These are phyloP conservation scores for Phylloscopus collybita DNA, from an alignment of 2,797 vertebrate genomes.

Conservation along the genomic window DNA sequence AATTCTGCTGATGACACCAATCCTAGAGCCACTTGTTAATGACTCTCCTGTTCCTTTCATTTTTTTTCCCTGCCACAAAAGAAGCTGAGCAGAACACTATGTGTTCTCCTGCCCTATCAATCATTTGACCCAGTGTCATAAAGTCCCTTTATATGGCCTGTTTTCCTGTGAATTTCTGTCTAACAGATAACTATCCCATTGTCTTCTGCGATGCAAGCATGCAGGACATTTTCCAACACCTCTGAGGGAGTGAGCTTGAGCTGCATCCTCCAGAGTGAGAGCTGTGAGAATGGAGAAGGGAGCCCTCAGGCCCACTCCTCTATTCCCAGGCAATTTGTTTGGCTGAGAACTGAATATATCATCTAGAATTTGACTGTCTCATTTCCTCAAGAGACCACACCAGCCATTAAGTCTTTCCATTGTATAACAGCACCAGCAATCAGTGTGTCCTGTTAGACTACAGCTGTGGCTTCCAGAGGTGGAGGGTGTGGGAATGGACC, in stretches of 20 bases:
- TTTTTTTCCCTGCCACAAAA: background rate
- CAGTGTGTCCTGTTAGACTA: fast-evolving
- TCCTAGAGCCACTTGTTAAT: background rate
- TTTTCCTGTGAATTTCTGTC: background rate
- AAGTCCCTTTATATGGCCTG: background rate
- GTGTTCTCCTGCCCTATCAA: background rate
- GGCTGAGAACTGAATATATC: background rate
- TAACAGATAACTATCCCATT: background rate
- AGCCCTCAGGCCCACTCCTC: background rate
- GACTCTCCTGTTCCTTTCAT: background rate
- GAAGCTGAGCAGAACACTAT: background rate
- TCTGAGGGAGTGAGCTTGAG: background rate
- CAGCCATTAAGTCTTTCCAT: background rate
- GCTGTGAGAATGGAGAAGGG: background rate
- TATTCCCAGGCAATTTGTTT: background rate
- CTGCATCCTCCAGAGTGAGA: background rate
- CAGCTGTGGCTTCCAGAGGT: background rate
- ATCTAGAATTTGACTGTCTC: background rate
- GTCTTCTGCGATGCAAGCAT: fast-evolving
- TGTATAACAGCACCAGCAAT: background rate
- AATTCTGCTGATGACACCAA: background rate
- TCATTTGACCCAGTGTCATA: background rate
- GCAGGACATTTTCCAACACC: background rate
- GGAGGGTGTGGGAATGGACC: background rate
- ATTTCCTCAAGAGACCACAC: background rate